Evolutionary conservation across 1,140 invertebrate species (phyloP).

Genomic region (Nephotettix cincticeps): DNA sequence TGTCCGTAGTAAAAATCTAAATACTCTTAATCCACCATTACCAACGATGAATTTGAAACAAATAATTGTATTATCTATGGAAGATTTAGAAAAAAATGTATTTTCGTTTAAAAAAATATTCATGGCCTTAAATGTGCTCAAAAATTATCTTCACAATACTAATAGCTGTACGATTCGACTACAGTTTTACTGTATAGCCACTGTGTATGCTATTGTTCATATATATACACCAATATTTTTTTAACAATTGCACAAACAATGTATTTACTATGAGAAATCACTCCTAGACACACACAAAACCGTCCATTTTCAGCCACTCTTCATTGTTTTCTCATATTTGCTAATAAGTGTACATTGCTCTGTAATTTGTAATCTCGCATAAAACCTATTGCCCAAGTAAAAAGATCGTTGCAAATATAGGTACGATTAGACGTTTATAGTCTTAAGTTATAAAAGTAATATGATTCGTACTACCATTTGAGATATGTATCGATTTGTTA

Average conservation of each 20-base stretch:
- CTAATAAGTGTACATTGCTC: neutral
- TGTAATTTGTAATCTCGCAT: neutral
- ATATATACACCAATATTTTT: conserved; percentile 10
- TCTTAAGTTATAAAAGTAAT: neutral
- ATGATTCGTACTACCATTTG: neutral
- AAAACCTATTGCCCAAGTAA: neutral
- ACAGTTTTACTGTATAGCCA: neutral
- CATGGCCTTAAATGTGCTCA: neutral
- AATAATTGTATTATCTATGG: too few species aligned
- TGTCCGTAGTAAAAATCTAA: too few species aligned
- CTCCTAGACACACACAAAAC: neutral
- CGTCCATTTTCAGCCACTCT: neutral
- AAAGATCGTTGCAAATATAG: neutral
- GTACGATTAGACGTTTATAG: neutral
- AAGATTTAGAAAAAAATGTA: too few species aligned
- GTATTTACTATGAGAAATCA: neutral
- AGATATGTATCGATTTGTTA: too few species aligned
- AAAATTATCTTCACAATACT: neutral
- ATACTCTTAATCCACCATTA: too few species aligned
- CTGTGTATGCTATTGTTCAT: neutral
- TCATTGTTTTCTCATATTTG: neutral
- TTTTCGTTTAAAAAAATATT: too few species aligned
- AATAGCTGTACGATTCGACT: neutral
- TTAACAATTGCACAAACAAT: neutral
- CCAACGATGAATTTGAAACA: too few species aligned